phyloP scores from a whole-genome alignment of 1,140 invertebrate genomes.

The Caenorhabditis inopinata region DNA sequence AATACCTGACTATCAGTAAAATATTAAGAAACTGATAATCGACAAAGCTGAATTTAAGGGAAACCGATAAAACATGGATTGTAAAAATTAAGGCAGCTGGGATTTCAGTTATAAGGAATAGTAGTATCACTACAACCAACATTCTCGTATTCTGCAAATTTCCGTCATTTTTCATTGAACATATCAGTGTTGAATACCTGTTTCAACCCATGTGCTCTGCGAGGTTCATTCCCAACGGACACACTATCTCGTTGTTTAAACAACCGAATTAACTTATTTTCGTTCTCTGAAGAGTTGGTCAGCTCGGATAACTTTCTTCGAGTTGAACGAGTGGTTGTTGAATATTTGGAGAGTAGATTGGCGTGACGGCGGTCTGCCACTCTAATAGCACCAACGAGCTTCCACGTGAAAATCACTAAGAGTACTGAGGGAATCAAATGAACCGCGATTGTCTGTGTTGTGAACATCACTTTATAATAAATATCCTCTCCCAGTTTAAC shows the following conservation, averaged over 20 bases:
- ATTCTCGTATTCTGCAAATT: conserved; percentile 58
- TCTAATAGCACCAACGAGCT: conserved; percentile 59
- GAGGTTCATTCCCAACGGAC: conserved; percentile 54
- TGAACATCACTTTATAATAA: conserved; percentile 60
- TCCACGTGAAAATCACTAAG: conserved; percentile 63
- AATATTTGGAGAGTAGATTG: conserved; percentile 54
- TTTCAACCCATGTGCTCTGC: conserved; percentile 59
- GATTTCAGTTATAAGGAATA: conserved; percentile 62
- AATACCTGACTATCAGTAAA: conserved; percentile 60
- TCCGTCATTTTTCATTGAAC: neutral
- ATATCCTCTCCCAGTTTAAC: conserved; percentile 55
- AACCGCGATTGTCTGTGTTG: conserved; percentile 57
- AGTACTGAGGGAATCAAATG: conserved; percentile 63
- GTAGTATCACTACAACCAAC: conserved; percentile 60
- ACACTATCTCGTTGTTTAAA: conserved; percentile 46
- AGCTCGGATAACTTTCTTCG: conserved; percentile 23
- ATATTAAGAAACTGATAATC: conserved; percentile 61
- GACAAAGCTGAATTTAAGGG: conserved; percentile 56
- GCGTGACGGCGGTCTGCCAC: conserved; percentile 60
- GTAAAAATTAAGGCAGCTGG: conserved; percentile 63
- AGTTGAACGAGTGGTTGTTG: neutral
- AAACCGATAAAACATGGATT: conserved; percentile 58
- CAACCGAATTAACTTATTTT: conserved; percentile 22
- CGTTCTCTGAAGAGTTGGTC: conserved; percentile 9
- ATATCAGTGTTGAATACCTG: conserved; percentile 50